phyloP scores from a whole-genome alignment of 2,888 invertebrate species.

The Phasia obesa region DNA sequence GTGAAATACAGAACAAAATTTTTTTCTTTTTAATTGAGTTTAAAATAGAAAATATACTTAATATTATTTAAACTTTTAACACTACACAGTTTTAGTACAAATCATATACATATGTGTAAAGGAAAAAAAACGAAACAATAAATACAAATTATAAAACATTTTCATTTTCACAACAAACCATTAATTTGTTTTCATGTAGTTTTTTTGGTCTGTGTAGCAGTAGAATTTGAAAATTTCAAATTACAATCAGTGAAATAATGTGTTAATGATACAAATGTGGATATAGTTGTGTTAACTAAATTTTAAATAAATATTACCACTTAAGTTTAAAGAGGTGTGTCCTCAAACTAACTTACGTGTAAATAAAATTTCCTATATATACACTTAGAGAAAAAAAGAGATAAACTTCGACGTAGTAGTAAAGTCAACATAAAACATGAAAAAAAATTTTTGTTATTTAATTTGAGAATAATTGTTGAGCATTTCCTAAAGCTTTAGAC shows the following conservation, averaged over 20 bases:
- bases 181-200: slow-evolving; percentile 16
- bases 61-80: slow-evolving; percentile 20
- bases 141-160: slow-evolving; percentile 25
- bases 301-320: neutral
- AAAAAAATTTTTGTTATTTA: too few species aligned
- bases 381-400: neutral
- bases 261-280: slow-evolving; percentile 37
- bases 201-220: slow-evolving; percentile 31
- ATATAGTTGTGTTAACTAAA: slow-evolving; percentile 18
- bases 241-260: slow-evolving; percentile 19
- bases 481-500: too few species aligned
- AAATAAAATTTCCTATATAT: neutral
- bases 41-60: slow-evolving; percentile 58
- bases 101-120: slow-evolving; percentile 21
- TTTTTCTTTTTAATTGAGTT: slow-evolving; percentile 39
- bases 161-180: slow-evolving; percentile 54
- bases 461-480: too few species aligned
- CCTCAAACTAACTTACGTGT: neutral
- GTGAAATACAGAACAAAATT: slow-evolving; percentile 58
- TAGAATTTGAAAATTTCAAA: slow-evolving; percentile 6
- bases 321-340: neutral
- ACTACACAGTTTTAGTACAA: slow-evolving; percentile 46
- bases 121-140: neutral
- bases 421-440: too few species aligned
- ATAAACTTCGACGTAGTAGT: too few species aligned